A percentile compares a stretch with the other conserved stretches of the same genome.
These are phyloP conservation scores for Lordiphosa collinella DNA, from an alignment of 1,140 invertebrate genomes.

Conservation along the genomic window DNA sequence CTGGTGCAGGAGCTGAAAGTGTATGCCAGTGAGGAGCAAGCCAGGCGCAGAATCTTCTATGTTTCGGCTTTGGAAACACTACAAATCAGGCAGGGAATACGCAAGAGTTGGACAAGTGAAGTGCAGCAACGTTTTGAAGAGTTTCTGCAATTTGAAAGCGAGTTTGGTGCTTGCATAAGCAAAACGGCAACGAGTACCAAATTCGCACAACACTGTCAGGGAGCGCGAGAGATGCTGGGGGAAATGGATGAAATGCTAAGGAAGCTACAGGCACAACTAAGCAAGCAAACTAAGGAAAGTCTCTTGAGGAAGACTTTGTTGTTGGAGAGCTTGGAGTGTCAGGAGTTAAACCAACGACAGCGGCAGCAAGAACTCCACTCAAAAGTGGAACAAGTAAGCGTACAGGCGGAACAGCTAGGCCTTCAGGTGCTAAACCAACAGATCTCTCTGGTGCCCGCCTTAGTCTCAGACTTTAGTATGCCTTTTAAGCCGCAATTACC, in stretches of 20 bases:
- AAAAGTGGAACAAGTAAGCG: slow-evolving; percentile 83
- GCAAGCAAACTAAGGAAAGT: neutral
- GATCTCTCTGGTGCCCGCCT: slow-evolving; percentile 91
- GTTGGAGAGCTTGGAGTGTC: neutral
- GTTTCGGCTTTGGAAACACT: slow-evolving; percentile 98
- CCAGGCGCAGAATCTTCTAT: slow-evolving; percentile 97
- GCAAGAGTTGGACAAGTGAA: slow-evolving; percentile 60
- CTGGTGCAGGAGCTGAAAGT: slow-evolving; percentile 96
- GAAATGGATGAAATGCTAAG: slow-evolving; percentile 82
- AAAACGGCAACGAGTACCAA: slow-evolving; percentile 98
- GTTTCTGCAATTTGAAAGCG: slow-evolving; percentile 97
- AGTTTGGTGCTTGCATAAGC: slow-evolving; percentile 98
- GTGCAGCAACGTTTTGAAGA: slow-evolving; percentile 95
- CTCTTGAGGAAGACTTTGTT: neutral
- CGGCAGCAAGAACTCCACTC: slow-evolving; percentile 87
- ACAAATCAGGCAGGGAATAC: slow-evolving; percentile 82
- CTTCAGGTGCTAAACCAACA: slow-evolving; percentile 95
- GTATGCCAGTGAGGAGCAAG: slow-evolving; percentile 88
- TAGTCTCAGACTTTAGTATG: slow-evolving; percentile 93
- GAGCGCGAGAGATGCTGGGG: slow-evolving; percentile 91
- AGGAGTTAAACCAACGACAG: slow-evolving; percentile 2
- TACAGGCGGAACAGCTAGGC: neutral
- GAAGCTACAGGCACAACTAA: slow-evolving; percentile 3
- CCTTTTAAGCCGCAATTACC: slow-evolving; percentile 93
- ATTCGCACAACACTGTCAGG: slow-evolving; percentile 97